Evolutionary conservation across 2,888 invertebrate species (phyloP), one percentile per base, ranked within the genome.

Genomic region (Cosmia pyralina): DNA sequence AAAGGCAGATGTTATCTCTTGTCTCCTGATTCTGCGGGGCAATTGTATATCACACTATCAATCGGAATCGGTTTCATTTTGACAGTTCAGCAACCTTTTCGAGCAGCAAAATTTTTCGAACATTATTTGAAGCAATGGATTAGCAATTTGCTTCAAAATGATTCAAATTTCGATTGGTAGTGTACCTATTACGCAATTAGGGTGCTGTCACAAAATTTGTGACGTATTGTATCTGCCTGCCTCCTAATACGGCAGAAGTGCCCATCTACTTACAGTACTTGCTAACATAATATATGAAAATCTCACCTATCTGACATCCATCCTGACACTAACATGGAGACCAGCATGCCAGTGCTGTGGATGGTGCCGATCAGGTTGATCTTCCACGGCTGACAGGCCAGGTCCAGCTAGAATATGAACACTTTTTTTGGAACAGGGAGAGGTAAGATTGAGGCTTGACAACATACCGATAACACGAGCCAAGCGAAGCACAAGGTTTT

Each of bases 381-480:
- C 67, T 89, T 91, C 94, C 93, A 93, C 2, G 94, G 94, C 48
- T 92, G 89, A 59, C 95, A 95, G 0, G 93, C 95, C 55, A 95
- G 84, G 79, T 94, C 86, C 44, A 95, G 72, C 95, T 95, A 88
- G 2, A 89, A 89, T 53, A 76, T 46, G 1, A 28, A 28, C 55
- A 55, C 7, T 28, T 0, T 17, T 28, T 17, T 55, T 55, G 10
- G 3, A 11, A 44, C 11, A 41, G 34, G 34, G 15, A 4, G 0
- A 46, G 34, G 48, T 19, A 34, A 50, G 7, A 15, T 6, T 22
- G 22, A 22, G 52, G 52, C n/a, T 5, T 53, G 53, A 15, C 22
- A 55, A 55, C 15, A 53, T 10, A 48, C 28, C 28, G 28, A 1
- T 3, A 28, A 28, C 2, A 28, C 28, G 28, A 28, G 28, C 28